Evolutionary conservation across 2,113 vertebrate species (phyloP), one percentile per base, ranked within the genome.

Genomic region (Choloepus hoffmanni): DNA sequence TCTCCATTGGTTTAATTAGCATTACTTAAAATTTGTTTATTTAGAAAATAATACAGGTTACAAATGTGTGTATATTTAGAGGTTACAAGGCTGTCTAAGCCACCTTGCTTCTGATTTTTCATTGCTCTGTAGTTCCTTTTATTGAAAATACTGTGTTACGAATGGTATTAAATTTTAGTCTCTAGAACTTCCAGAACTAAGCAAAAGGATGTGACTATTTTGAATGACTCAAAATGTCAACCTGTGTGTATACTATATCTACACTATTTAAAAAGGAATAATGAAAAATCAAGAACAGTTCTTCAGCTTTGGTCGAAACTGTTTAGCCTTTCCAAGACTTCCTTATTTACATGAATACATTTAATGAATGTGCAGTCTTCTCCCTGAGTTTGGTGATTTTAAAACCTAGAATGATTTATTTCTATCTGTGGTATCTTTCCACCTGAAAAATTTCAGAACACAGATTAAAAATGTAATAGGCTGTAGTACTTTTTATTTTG

Each of bases 1-100:
- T 98, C 98, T 98, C 98, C 93, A 98, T 99, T 98, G 98, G 98
- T 98, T 99, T 98, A 98, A 98, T 98, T 98, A 98, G 98, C 89
- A 97, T 98, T 98, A 98, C 97, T 98, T 98, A 87, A 98, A 97
- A 97, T 98, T 98, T 98, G 98, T 98, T 98, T 98, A 97, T 96
- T 96, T 98, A 98, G 98, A 84, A 92, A 95, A 97, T 98, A 98
- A 97, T 81, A 95, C 97, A 98, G 98, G 97, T 97, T 98, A 95
- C 94, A 96, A 95, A 97, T 73, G 96, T 94, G 97, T 96, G 95
- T 98, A 97, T 98, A 98, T 97, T 89, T 98, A 98, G 97, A 73
- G 97, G 95, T 98, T 96, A 82, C 95, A 94, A 95, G 97, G 98
- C 98, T 98, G 94, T 96, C 93, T 98, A 95, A 98, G 98, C 97